These are phyloP conservation scores for Tenthredo amoena DNA, from an alignment of 2,888 invertebrate species.

Conservation along the genomic window DNA sequence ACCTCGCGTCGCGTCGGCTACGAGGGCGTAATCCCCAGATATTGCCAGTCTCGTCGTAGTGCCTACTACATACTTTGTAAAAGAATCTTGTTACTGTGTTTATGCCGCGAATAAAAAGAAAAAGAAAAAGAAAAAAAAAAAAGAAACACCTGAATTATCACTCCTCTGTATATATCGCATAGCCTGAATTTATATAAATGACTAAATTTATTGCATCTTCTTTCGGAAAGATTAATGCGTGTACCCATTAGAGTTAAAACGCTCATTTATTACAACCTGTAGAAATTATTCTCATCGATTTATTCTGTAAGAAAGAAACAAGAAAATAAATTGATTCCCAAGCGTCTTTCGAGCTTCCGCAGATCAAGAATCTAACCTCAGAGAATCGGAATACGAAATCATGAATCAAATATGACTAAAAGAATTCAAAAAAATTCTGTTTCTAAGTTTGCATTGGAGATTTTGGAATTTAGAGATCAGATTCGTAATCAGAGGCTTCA, in stretches of 20 bases:
- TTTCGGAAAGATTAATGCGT: background rate
- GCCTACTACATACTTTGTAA: background rate
- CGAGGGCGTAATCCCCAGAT: slow-evolving; percentile 39
- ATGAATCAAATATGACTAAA: background rate
- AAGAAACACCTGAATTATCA: background rate
- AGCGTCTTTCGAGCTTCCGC: background rate
- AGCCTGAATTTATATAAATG: background rate
- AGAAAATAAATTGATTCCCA: background rate
- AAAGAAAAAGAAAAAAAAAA: background rate
- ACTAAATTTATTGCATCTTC: background rate
- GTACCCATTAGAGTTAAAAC: background rate
- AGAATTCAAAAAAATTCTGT: background rate
- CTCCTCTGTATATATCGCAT: background rate
- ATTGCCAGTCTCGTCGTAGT: slow-evolving; percentile 30
- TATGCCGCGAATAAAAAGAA: background rate
- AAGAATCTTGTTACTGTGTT: slow-evolving; percentile 34
- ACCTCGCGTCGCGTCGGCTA: slow-evolving; percentile 5
- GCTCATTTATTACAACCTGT: background rate
- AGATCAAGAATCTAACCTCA: background rate
- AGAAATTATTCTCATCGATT: background rate
- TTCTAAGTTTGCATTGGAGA: background rate
- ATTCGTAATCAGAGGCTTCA: background rate
- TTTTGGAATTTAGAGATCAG: background rate
- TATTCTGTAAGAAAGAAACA: background rate
- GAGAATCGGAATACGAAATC: background rate